Evolutionary conservation across 2,888 invertebrate genomes (phyloP).

Genomic region (Nemotelus pantherinus): DNA sequence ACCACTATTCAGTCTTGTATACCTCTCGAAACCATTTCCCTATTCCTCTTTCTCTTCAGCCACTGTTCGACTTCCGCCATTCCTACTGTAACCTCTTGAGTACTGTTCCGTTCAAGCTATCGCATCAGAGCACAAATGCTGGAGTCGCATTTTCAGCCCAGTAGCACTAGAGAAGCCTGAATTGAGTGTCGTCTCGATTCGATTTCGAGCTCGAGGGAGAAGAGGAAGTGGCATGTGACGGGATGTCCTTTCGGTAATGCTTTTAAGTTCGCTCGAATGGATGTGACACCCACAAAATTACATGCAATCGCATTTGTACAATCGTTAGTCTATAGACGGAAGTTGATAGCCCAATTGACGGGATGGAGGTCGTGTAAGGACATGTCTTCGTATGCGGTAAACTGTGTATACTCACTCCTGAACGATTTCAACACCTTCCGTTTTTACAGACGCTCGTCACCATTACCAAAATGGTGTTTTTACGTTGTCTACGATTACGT

Average conservation of each 20-base stretch:
- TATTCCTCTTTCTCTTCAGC: not conserved
- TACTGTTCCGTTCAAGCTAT: constrained; percentile 7
- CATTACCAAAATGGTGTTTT: constrained; percentile 10
- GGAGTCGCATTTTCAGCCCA: not conserved
- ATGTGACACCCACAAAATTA: constrained; percentile 44
- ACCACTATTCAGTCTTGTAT: constrained; percentile 13
- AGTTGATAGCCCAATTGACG: not conserved
- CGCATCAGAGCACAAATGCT: not conserved
- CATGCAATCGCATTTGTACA: constrained; percentile 40
- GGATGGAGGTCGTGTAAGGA: not conserved
- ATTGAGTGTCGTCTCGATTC: too few species aligned
- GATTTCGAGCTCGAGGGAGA: not conserved
- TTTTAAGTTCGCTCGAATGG: constrained; percentile 29
- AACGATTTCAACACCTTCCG: constrained; percentile 29
- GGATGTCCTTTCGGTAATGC: constrained; percentile 36
- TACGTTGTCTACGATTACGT: not conserved
- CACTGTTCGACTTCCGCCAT: not conserved
- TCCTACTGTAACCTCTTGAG: not conserved
- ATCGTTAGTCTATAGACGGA: constrained; percentile 28
- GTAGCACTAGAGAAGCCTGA: not conserved
- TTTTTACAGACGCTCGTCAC: constrained; percentile 20
- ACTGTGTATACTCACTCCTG: not conserved
- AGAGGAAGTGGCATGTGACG: not conserved
- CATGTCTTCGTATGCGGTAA: not conserved
- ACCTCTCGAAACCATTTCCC: constrained; percentile 2